A percentile compares a stretch with the other conserved stretches of the same genome.
Conservation (phyloP, 1,140 invertebrate species). For the Branchinecta lindahli region DNA sequence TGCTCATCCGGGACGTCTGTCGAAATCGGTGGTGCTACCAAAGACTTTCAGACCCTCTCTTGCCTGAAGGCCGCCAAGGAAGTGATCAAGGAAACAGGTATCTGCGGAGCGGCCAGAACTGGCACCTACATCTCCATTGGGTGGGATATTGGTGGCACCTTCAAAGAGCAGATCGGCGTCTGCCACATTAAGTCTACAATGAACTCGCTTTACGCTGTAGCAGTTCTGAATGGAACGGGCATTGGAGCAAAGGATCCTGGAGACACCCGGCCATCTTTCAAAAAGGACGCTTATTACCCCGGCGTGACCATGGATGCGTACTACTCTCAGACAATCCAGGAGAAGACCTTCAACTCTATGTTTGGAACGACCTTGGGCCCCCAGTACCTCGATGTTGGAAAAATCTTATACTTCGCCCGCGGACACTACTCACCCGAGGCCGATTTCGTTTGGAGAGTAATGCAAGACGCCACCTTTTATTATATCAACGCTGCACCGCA, state of each 20-base stretch:
- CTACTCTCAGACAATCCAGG: constrained; percentile 14
- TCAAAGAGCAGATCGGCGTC: constrained; percentile 17
- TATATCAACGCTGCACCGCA: constrained; percentile 26
- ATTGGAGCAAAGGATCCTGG: constrained; percentile 16
- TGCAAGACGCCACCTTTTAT: constrained; percentile 26
- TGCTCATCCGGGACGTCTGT: constrained; percentile 13
- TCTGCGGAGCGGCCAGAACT: neutral
- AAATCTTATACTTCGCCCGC: constrained; percentile 22
- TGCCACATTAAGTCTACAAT: constrained; percentile 16
- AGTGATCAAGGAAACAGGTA: constrained; percentile 16
- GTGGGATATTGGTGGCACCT: constrained; percentile 15
- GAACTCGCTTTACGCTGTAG: constrained; percentile 14
- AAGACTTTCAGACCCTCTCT: constrained; percentile 11
- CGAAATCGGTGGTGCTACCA: neutral
- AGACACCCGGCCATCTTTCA: constrained; percentile 15
- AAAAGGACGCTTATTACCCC: constrained; percentile 15
- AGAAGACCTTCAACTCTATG: neutral
- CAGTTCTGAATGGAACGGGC: constrained; percentile 11
- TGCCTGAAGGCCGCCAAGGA: constrained; percentile 15
- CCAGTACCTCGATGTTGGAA: constrained; percentile 14
- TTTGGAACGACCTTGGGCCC: constrained; percentile 9
- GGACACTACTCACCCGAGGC: constrained; percentile 26
- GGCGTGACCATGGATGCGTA: constrained; percentile 11
- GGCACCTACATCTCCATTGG: constrained; percentile 17
- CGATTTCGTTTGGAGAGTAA: constrained; percentile 23